phyloP scores from a whole-genome alignment of 1,140 invertebrate species.

The Leptoteleia sp. region DNA sequence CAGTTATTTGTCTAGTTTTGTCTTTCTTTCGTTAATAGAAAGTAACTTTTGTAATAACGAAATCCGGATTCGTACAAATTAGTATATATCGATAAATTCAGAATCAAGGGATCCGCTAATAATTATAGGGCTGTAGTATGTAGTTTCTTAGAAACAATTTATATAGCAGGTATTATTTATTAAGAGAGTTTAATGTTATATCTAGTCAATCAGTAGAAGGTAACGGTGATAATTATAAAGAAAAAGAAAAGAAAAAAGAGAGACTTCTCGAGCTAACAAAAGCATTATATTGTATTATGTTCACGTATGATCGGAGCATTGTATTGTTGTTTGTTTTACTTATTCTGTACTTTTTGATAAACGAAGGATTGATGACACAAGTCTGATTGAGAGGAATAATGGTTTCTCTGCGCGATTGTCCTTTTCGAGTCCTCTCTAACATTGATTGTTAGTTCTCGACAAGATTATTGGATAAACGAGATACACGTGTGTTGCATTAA shows the following conservation, averaged over 20 bases:
- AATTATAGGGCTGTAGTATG: conserved; percentile 55
- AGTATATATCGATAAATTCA: conserved; percentile 45
- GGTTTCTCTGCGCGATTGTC: background rate
- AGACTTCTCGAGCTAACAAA: conserved; percentile 46
- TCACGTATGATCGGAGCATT: conserved; percentile 9
- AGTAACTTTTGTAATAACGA: conserved; percentile 23
- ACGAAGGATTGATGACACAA: background rate
- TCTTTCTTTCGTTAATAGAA: conserved; percentile 42
- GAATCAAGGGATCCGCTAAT: conserved; percentile 46
- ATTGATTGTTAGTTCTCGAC: background rate
- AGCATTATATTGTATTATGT: conserved; percentile 34
- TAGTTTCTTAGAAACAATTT: conserved; percentile 61
- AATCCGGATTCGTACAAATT: conserved; percentile 46
- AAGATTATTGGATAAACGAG: conserved; percentile 4
- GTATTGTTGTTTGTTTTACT: conserved; percentile 14
- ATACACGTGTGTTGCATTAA: background rate
- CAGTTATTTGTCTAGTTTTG: too few species aligned
- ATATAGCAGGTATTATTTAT: conserved; percentile 66
- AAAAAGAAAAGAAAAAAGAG: too few species aligned
- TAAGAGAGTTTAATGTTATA: conserved; percentile 70
- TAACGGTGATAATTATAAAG: conserved; percentile 39
- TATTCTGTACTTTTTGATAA: conserved; percentile 2
- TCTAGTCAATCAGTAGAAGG: conserved; percentile 62
- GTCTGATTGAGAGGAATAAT: background rate
- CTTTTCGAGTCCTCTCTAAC: background rate